These are phyloP conservation scores for Palaemon carinicauda DNA, from an alignment of 1,140 invertebrate genomes.

Conservation along the genomic window DNA sequence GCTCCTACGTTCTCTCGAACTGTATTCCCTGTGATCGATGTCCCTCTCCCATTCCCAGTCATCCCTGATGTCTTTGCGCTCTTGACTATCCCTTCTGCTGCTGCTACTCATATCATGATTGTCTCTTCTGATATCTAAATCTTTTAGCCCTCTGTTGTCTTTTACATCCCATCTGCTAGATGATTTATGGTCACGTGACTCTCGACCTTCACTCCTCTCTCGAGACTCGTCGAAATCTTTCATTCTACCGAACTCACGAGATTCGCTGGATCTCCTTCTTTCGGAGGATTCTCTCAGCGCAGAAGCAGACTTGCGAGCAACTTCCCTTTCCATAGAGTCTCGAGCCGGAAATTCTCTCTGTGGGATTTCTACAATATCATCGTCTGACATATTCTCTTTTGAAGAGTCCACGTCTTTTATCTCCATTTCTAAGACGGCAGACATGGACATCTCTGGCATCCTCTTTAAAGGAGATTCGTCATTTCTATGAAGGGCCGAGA, in stretches of 20 bases:
- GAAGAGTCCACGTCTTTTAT: conserved; percentile 24
- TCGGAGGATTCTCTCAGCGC: too few species aligned
- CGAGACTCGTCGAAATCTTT: conserved; percentile 12
- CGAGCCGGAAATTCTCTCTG: not conserved
- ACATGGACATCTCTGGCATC: not conserved
- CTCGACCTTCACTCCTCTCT: not conserved
- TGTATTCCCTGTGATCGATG: conserved; percentile 13
- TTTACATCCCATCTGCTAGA: not conserved
- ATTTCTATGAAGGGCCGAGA: conserved; percentile 19
- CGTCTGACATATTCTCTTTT: not conserved
- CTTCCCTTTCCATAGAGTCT: too few species aligned
- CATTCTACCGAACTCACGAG: too few species aligned
- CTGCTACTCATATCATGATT: not conserved
- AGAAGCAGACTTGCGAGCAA: too few species aligned
- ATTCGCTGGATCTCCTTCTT: too few species aligned
- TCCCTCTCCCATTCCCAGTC: conserved; percentile 17
- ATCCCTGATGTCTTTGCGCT: not conserved
- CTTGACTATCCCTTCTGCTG: not conserved
- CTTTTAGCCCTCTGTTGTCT: conserved; percentile 1
- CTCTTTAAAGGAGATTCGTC: conserved; percentile 8
- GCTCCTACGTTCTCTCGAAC: conserved; percentile 34
- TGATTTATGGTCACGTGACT: not conserved
- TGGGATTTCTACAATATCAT: conserved; percentile 22
- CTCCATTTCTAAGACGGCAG: not conserved
- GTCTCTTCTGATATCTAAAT: conserved; percentile 28